Evolutionary conservation across 2,797 vertebrate genomes (phyloP).

Genomic region (Tamandua tetradactyla): DNA sequence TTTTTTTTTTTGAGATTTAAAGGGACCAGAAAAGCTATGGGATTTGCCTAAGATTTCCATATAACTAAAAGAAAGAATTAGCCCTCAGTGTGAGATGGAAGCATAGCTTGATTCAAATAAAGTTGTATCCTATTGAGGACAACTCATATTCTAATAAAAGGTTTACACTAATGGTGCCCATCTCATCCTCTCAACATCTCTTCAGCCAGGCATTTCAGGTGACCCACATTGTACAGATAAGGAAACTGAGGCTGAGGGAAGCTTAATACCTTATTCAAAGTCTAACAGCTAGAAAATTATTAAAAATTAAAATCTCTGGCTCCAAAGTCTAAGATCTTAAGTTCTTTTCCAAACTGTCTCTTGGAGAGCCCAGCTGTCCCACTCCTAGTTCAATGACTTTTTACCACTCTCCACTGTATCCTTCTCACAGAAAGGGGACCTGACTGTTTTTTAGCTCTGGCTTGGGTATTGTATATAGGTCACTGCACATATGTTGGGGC

Average conservation of each 20-base stretch:
- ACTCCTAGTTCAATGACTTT: not conserved
- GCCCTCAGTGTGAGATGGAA: not conserved
- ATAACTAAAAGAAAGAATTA: not conserved
- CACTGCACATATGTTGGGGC: not conserved
- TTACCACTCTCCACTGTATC: not conserved
- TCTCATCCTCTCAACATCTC: not conserved
- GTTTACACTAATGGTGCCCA: not conserved
- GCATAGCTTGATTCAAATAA: not conserved
- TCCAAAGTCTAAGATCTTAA: not conserved
- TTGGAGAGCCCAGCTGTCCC: not conserved
- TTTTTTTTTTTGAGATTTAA: not conserved
- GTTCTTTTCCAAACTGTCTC: not conserved
- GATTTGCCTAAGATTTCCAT: not conserved
- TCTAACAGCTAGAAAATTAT: constrained; percentile 5
- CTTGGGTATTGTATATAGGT: not conserved
- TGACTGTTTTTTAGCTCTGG: not conserved
- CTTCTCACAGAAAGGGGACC: constrained; percentile 21
- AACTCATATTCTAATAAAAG: not conserved
- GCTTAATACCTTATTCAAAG: not conserved
- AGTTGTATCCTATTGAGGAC: not conserved
- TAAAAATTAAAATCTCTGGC: constrained; percentile 34
- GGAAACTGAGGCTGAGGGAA: not conserved
- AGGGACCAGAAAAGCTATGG: not conserved
- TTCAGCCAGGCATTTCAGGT: not conserved
- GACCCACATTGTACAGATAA: not conserved